Evolutionary conservation across 2,888 invertebrate genomes (phyloP), one percentile per base, ranked within the genome.

Genomic region (Carpatolechia fugitivella): DNA sequence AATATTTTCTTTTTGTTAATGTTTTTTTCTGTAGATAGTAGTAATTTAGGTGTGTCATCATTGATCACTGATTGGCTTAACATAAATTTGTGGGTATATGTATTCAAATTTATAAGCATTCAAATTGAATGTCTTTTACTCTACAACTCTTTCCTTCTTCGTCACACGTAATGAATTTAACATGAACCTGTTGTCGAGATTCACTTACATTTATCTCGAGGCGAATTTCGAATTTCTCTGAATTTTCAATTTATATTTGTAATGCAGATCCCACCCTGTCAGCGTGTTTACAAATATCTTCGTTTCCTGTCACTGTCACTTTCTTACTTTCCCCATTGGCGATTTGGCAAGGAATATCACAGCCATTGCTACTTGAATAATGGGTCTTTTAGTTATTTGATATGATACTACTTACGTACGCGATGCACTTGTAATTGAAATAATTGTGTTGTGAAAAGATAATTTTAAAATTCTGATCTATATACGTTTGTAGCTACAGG

Each of bases 281-380:
- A 16, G 16, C 58, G 67, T 67, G 68, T 61, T 62, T 69, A 72
- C 70, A 69, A 72, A 72, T 66, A 56, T 67, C 61, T 38, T 29
- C 4, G 44, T 44, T 24, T 29, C 24, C 44, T 44, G 46, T 63
- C 70, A 79, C 81, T 82, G 81, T 82, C 79, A 18, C 40, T 40
- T 63, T 66, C 73, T 71, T 63, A 59, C 81, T 83, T 80, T 82
- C 82, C 68, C 72, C 68, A 60, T 56, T 68, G 57, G 65, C 69
- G 11, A 24, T 36, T 30, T 50, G 50, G 36, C 50, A 50, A 44
- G 24, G 29, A 56, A 55, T 69, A 70, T 70, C 68, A 67, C 74
- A 69, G 67, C 10, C 11, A n/a, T 24, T 24, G 24, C 24, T 24
- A 24, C 24, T 24, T 24, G 24, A 24, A 24, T 24, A 24, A 6